Evolutionary conservation across 2,797 vertebrate genomes (phyloP).

Genomic region (Pitangus sulphuratus): DNA sequence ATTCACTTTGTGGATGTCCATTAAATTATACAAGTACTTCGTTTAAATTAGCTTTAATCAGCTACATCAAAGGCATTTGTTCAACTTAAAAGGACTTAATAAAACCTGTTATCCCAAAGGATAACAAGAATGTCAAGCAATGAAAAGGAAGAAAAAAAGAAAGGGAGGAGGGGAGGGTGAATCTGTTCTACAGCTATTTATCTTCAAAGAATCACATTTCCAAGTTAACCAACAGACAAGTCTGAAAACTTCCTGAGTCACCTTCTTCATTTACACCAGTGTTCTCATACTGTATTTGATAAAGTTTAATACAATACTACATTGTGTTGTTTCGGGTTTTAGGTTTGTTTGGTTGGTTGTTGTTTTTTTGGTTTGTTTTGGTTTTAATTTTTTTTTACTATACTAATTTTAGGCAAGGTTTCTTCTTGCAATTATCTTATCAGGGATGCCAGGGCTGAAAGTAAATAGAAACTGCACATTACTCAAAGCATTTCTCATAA

Average conservation of each 20-base stretch:
- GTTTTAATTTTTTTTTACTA: background rate
- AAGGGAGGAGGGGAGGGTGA: accelerated
- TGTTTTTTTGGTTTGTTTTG: no score
- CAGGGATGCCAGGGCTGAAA: background rate
- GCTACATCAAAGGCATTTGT: constrained; percentile 2
- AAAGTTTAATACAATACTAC: background rate
- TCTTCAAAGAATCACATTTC: background rate
- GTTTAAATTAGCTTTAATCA: background rate
- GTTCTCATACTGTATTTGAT: background rate
- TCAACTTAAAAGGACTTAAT: constrained; percentile 5
- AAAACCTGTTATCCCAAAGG: constrained; percentile 7
- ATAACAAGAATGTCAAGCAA: background rate
- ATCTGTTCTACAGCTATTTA: background rate
- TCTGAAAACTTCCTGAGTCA: background rate
- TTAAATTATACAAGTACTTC: background rate
- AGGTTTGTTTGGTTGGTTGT: no score
- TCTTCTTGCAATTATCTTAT: background rate
- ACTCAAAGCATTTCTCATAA: background rate
- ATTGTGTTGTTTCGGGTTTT: background rate
- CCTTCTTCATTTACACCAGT: background rate
- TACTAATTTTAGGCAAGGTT: background rate
- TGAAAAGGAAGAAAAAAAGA: background rate
- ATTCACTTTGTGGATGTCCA: background rate
- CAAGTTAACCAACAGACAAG: background rate
- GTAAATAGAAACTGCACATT: background rate